phyloP scores from a whole-genome alignment of 2,888 invertebrate species.

The Habroteleia sp. region DNA sequence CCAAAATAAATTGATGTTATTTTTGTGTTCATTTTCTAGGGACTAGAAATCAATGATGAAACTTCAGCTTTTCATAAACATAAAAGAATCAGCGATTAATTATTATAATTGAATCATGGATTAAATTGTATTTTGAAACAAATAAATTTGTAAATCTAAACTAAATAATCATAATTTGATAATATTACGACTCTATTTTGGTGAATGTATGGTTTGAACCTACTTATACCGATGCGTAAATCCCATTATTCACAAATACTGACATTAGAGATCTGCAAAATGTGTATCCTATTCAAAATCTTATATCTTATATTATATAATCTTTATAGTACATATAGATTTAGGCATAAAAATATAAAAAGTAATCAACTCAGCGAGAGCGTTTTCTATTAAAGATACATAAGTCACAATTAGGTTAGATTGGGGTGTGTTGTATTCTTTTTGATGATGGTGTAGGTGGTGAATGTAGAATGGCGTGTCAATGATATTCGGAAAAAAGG shows the following conservation, averaged over 20 bases:
- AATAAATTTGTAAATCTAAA: no score
- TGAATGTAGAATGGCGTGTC: constrained; percentile 64
- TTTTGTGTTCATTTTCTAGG: no score
- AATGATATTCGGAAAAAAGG: constrained; percentile 62
- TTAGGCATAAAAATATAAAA: constrained; percentile 37
- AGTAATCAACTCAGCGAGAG: constrained; percentile 57
- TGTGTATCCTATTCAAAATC: constrained; percentile 33
- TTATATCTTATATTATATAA: no score
- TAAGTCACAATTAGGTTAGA: constrained; percentile 81
- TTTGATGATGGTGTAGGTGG: constrained; percentile 70
- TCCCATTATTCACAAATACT: constrained; percentile 49
- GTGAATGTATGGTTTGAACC: no score
- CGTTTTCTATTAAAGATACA: constrained; percentile 76
- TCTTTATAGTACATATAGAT: constrained; percentile 57
- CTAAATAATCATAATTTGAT: no score
- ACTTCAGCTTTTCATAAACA: no score
- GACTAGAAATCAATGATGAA: no score
- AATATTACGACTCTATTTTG: no score
- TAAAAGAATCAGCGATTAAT: no score
- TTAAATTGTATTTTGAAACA: no score
- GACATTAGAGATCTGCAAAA: constrained; percentile 22
- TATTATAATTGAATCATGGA: no score
- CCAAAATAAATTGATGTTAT: constrained; percentile 2
- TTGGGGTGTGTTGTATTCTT: constrained; percentile 72
- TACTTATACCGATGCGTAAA: no score